A percentile compares a stretch with the other conserved stretches of the same genome.
These are phyloP conservation scores for Cyanoderma ruficeps DNA, from an alignment of 2,113 vertebrate species.

Conservation along the genomic window DNA sequence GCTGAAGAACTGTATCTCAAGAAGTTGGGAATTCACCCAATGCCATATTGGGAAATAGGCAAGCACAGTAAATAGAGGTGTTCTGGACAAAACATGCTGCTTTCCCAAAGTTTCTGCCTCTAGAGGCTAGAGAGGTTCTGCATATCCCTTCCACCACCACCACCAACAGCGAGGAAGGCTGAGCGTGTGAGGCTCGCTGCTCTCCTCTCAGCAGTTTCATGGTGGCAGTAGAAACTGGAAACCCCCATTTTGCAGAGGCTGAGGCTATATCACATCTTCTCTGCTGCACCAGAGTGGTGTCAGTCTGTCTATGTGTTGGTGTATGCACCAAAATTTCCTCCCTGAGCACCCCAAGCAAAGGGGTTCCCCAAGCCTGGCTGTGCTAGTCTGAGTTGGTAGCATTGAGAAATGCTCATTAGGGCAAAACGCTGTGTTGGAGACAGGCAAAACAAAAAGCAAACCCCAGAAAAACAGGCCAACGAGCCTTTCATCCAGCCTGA, in stretches of 20 bases:
- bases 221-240: neutral
- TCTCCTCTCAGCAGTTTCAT: rapidly evolving
- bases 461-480: rapidly evolving
- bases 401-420: neutral
- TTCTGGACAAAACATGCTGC: neutral
- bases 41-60: neutral
- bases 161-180: rapidly evolving
- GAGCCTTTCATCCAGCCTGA: neutral
- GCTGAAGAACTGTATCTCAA: neutral
- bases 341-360: rapidly evolving
- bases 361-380: neutral
- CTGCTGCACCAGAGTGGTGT: neutral
- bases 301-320: rapidly evolving
- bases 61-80: neutral
- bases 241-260: neutral
- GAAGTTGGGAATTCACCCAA: neutral
- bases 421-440: neutral
- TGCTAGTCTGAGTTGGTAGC: no score
- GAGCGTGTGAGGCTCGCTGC: rapidly evolving
- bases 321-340: rapidly evolving
- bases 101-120: neutral
- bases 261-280: neutral
- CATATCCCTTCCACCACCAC: neutral
- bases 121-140: neutral
- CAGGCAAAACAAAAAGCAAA: neutral